These are phyloP conservation scores for Lasioglossum lativentre DNA, from an alignment of 2,888 invertebrate species.

Conservation along the genomic window DNA sequence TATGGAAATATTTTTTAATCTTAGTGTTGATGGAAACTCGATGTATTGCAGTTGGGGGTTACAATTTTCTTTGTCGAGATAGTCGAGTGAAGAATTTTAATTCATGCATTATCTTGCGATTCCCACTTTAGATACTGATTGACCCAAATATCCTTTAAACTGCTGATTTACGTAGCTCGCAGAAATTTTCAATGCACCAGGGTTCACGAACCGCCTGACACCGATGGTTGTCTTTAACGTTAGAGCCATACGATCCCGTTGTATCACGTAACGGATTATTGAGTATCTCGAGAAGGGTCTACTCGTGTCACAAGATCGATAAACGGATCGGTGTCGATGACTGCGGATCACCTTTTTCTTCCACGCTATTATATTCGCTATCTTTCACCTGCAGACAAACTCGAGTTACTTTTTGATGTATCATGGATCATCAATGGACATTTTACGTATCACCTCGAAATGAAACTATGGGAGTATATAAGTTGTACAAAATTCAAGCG, in stretches of 20 bases:
- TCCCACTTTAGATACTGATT: background rate
- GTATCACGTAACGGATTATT: slow-evolving; percentile 60
- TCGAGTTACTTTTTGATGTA: slow-evolving; percentile 9
- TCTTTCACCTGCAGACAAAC: background rate
- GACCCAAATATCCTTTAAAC: background rate
- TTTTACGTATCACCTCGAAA: background rate
- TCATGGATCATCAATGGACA: background rate
- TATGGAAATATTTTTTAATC: background rate
- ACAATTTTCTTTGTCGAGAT: background rate
- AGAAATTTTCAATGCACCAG: background rate
- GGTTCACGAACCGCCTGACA: background rate
- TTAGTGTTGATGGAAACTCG: background rate
- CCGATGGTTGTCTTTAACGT: slow-evolving; percentile 16
- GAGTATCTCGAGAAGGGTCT: slow-evolving; percentile 57
- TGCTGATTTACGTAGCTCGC: background rate
- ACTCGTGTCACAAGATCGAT: slow-evolving; percentile 45
- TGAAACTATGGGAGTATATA: background rate
- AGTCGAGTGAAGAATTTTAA: background rate
- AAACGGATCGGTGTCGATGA: slow-evolving; percentile 57
- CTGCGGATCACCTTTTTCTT: slow-evolving; percentile 21
- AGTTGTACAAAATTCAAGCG: background rate
- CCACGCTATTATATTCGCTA: slow-evolving; percentile 10
- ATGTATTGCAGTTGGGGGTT: background rate
- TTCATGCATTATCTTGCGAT: background rate
- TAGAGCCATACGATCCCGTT: slow-evolving; percentile 48